Percentiles rank a stretch among this genome's conserved stretches.
phyloP scores from a whole-genome alignment of 2,888 invertebrate species.

The Thecocarcelia acutangulata region DNA sequence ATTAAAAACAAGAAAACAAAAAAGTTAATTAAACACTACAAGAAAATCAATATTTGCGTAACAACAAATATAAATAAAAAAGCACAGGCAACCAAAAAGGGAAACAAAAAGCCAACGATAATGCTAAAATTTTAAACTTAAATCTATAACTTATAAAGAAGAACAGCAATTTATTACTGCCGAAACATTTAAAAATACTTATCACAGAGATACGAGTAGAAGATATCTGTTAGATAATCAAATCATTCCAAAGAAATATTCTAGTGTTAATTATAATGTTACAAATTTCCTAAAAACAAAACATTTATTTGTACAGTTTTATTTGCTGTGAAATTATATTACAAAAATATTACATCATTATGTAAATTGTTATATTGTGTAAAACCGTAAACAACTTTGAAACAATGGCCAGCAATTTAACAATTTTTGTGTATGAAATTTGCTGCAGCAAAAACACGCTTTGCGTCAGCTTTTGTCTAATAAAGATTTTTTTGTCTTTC shows the following conservation, averaged over 20 bases:
- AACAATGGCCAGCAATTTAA: too few species aligned
- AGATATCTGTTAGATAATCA: conserved; percentile 64
- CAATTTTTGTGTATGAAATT: conserved; percentile 6
- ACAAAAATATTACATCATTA: conserved; percentile 19
- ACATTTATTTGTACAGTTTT: too few species aligned
- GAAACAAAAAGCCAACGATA: conserved; percentile 35
- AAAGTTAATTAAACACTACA: conserved; percentile 53
- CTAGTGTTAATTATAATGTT: too few species aligned
- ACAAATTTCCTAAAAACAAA: too few species aligned
- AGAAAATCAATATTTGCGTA: conserved; percentile 69
- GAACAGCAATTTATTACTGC: conserved; percentile 1
- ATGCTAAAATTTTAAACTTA: not conserved
- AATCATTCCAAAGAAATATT: conserved; percentile 34
- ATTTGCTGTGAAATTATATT: not conserved
- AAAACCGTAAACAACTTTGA: too few species aligned
- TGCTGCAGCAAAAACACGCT: conserved; percentile 45
- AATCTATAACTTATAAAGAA: conserved; percentile 12
- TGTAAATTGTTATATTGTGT: conserved; percentile 17
- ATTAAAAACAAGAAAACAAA: conserved; percentile 16
- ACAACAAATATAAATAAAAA: conserved; percentile 52
- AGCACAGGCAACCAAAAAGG: conserved; percentile 27
- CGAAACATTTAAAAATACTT: too few species aligned
- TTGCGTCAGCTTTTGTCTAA: conserved; percentile 64
- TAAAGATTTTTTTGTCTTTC: conserved; percentile 28
- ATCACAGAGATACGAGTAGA: too few species aligned